Evolutionary conservation across 2,113 vertebrate species (phyloP).

Genomic region (Zosterops pallidus): DNA sequence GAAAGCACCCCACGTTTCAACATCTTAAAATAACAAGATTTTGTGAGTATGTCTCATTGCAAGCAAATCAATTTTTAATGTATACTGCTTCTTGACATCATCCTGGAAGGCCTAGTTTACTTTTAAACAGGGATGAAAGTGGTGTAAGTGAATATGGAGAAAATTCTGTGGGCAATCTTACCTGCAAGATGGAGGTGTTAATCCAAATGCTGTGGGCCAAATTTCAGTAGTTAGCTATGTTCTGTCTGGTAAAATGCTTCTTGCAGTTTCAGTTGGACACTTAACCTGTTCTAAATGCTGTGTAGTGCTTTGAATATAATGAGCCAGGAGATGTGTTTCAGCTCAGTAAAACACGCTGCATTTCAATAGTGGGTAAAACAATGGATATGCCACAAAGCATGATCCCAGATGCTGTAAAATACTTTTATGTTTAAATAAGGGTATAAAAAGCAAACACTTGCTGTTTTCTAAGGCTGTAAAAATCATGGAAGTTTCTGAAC

Average conservation of each 20-base stretch:
- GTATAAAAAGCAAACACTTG: neutral
- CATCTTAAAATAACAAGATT: neutral
- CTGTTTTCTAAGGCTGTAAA: neutral
- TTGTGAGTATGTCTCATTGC: neutral
- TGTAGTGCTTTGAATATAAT: neutral
- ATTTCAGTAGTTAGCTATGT: neutral
- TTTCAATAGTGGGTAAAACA: neutral
- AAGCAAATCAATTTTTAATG: neutral
- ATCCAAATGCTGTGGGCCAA: neutral
- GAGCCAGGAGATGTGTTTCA: neutral
- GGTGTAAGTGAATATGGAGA: neutral
- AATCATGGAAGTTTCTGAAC: neutral
- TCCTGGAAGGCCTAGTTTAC: neutral
- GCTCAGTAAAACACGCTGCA: neutral
- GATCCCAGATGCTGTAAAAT: neutral
- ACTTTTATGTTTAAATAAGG: neutral
- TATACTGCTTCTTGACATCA: neutral
- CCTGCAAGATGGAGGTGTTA: neutral
- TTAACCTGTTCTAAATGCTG: neutral
- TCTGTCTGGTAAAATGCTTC: neutral
- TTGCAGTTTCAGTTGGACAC: neutral
- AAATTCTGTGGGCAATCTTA: neutral
- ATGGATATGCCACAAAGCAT: neutral
- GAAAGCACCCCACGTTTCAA: neutral
- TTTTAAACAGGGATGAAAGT: neutral